Evolutionary conservation across 2,113 vertebrate species (phyloP).

Genomic region (Clinocottus analis): DNA sequence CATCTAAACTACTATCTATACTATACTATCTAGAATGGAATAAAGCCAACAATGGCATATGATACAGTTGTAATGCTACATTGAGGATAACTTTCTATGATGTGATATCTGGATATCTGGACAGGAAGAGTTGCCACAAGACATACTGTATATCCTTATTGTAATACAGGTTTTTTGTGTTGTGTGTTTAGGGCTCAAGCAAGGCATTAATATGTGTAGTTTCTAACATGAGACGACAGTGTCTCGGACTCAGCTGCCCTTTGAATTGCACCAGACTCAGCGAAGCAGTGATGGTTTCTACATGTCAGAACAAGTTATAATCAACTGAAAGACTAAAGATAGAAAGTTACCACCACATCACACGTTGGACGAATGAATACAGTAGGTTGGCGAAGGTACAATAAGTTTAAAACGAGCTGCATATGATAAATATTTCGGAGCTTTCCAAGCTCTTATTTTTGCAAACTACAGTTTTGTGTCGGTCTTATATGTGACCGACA

Average conservation of each 20-base stretch:
- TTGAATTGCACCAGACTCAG: slow-evolving; percentile 17
- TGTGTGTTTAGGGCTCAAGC: not conserved
- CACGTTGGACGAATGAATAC: not conserved
- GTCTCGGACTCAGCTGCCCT: slow-evolving; percentile 24
- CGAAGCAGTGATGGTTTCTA: slow-evolving; percentile 27
- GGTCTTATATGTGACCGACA: slow-evolving; percentile 37
- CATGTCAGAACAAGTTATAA: slow-evolving; percentile 48
- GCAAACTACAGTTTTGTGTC: slow-evolving; percentile 24
- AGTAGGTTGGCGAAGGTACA: not conserved
- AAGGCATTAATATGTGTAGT: not conserved
- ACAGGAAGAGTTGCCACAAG: not conserved
- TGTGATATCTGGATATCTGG: not conserved
- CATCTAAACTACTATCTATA: not conserved
- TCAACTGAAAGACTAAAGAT: slow-evolving; percentile 30
- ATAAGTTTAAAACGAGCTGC: not conserved
- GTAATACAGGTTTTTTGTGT: not conserved
- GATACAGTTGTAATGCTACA: not conserved
- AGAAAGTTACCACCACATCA: slow-evolving; percentile 20
- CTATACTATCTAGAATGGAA: not conserved
- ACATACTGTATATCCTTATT: not conserved
- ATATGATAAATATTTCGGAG: not conserved
- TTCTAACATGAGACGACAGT: slow-evolving; percentile 5
- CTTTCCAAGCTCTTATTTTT: slow-evolving; percentile 34
- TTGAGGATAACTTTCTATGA: not conserved
- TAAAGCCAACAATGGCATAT: not conserved